Percentiles rank a stretch among this genome's conserved stretches.
Conservation (phyloP, 1,140 invertebrate genomes). For the Pseudomyrmex flavicornis region DNA sequence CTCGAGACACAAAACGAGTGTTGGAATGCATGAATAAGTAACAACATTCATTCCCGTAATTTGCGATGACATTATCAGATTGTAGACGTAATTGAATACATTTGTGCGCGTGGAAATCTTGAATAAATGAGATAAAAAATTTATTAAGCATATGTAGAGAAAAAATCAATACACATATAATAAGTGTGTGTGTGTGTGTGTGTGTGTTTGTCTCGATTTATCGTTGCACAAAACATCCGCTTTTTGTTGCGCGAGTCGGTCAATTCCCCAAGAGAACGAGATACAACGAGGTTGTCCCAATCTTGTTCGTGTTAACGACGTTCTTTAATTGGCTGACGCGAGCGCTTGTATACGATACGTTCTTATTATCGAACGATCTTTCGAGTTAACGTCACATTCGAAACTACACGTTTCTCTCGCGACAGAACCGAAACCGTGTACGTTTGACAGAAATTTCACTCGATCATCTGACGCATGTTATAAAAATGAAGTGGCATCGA, state of each 20-base stretch:
- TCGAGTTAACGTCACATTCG: constrained; percentile 60
- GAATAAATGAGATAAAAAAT: background rate
- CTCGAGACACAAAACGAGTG: background rate
- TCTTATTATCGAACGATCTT: constrained; percentile 72
- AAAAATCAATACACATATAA: constrained; percentile 1
- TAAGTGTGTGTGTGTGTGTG: too few relatives aligned
- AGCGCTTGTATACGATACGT: constrained; percentile 68
- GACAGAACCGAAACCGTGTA: constrained; percentile 43
- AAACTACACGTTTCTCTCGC: background rate
- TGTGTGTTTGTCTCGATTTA: constrained; percentile 31
- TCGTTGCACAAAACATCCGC: constrained; percentile 63
- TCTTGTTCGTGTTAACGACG: constrained; percentile 74
- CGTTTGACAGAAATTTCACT: background rate
- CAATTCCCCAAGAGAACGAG: constrained; percentile 43
- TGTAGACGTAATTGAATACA: background rate
- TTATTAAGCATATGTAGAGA: background rate
- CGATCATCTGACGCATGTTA: constrained; percentile 48
- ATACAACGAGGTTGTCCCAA: constrained; percentile 72
- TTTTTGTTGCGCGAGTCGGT: constrained; percentile 60
- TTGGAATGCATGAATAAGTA: background rate
- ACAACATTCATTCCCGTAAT: constrained; percentile 12
- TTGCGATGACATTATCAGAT: constrained; percentile 2
- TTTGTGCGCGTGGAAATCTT: constrained; percentile 14
- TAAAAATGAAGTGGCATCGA: constrained; percentile 56
- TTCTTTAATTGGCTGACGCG: constrained; percentile 72